Percentiles rank a stretch among this genome's conserved stretches.
Evolutionary conservation across 1,140 invertebrate species (phyloP).

Genomic region (Rhopalosiphum padi): DNA sequence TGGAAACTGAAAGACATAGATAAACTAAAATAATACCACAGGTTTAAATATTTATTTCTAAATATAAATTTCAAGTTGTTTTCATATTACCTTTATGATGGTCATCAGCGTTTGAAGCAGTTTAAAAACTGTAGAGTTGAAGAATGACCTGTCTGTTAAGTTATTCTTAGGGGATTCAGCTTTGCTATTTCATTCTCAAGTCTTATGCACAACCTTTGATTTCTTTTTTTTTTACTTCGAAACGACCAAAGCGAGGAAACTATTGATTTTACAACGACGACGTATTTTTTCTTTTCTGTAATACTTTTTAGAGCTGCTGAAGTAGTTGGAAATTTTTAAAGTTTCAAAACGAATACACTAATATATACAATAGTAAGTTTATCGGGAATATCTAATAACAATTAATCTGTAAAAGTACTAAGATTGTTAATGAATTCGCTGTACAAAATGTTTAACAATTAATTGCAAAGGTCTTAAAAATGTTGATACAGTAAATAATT

Average conservation of each 20-base stretch:
- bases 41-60: background rate
- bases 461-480: background rate
- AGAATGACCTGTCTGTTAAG: background rate
- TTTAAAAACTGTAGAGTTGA: background rate
- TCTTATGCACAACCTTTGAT: background rate
- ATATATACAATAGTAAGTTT: background rate
- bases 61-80: background rate
- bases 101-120: background rate
- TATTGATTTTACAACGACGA: background rate
- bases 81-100: background rate
- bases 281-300: background rate
- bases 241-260: background rate
- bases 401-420: background rate
- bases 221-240: background rate
- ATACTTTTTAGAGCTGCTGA: background rate
- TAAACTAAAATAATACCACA: background rate
- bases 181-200: background rate
- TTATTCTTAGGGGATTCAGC: background rate
- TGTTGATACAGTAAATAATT: background rate
- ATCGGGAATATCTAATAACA: background rate
- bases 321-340: background rate
- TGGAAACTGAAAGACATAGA: background rate
- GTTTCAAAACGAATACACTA: background rate
- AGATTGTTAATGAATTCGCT: background rate
- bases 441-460: background rate